A percentile compares a stretch with the other conserved stretches of the same genome.
Conservation (phyloP, 2,888 invertebrate genomes). For the Apodemia mormo region DNA sequence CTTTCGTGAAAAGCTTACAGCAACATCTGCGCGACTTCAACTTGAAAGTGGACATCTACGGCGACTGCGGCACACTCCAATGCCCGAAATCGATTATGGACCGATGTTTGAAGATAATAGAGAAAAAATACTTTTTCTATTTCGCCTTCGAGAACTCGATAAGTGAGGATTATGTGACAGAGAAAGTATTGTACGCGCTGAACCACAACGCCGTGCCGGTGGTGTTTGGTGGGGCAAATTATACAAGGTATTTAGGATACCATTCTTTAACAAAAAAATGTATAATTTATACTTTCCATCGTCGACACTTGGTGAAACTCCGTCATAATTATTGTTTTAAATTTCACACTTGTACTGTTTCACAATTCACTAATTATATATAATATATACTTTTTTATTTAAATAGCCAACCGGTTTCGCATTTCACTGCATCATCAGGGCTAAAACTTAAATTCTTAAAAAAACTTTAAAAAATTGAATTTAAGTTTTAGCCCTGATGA, state of each 20-base stretch:
- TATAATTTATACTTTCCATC: too few species aligned
- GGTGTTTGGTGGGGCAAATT: slow-evolving; percentile 85
- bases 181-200: slow-evolving; percentile 64
- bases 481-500: too few species aligned
- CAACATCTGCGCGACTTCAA: slow-evolving; percentile 46
- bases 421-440: too few species aligned
- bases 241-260: slow-evolving; percentile 57
- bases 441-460: too few species aligned
- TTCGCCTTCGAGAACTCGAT: slow-evolving; percentile 65
- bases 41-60: slow-evolving; percentile 54
- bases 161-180: slow-evolving; percentile 67
- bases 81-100: slow-evolving; percentile 52
- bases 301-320: too few species aligned
- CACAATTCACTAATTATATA: too few species aligned
- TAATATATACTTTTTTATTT: too few species aligned
- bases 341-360: too few species aligned
- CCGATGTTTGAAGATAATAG: slow-evolving; percentile 49
- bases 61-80: slow-evolving; percentile 51
- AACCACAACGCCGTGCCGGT: slow-evolving; percentile 84
- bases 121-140: slow-evolving; percentile 61
- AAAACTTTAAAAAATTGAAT: too few species aligned
- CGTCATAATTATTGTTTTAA: too few species aligned
- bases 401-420: too few species aligned
- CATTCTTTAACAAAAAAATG: too few species aligned
- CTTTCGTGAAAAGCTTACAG: slow-evolving; percentile 45